These are phyloP conservation scores for Ectropis grisescens DNA, from an alignment of 1,140 invertebrate genomes.

Conservation along the genomic window DNA sequence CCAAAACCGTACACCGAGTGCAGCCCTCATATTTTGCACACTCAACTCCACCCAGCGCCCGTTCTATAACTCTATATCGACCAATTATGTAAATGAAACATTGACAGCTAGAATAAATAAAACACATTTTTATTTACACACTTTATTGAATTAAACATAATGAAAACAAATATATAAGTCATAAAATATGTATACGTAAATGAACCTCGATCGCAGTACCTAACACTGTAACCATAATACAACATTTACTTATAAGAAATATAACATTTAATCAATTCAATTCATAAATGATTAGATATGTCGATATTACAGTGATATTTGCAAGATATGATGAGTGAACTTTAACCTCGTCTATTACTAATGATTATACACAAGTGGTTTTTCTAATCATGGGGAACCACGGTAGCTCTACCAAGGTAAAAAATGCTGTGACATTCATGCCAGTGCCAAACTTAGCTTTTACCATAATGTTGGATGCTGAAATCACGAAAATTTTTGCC, in stretches of 20 bases:
- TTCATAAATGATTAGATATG: constrained; percentile 67
- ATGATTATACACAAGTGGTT: neutral
- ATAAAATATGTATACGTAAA: constrained; percentile 43
- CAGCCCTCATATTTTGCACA: too few species aligned
- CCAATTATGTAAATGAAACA: too few species aligned
- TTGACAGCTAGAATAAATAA: too few species aligned
- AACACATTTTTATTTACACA: constrained; percentile 68
- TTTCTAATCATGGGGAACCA: constrained; percentile 1
- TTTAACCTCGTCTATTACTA: too few species aligned
- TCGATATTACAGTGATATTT: constrained; percentile 63
- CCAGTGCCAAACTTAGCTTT: too few species aligned
- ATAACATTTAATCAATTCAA: constrained; percentile 62
- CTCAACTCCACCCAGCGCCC: too few species aligned
- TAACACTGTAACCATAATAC: constrained; percentile 63
- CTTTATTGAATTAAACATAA: constrained; percentile 69
- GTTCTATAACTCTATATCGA: too few species aligned
- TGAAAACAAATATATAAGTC: constrained; percentile 62
- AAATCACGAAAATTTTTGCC: too few species aligned
- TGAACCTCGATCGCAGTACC: constrained; percentile 57
- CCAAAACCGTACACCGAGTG: too few species aligned
- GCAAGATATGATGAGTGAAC: constrained; percentile 48
- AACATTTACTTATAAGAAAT: constrained; percentile 52
- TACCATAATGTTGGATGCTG: too few species aligned
- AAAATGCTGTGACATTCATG: constrained; percentile 2
- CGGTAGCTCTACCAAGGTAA: constrained; percentile 4